Conservation (phyloP, 2,797 vertebrate species). For the Aulostomus chinensis region DNA sequence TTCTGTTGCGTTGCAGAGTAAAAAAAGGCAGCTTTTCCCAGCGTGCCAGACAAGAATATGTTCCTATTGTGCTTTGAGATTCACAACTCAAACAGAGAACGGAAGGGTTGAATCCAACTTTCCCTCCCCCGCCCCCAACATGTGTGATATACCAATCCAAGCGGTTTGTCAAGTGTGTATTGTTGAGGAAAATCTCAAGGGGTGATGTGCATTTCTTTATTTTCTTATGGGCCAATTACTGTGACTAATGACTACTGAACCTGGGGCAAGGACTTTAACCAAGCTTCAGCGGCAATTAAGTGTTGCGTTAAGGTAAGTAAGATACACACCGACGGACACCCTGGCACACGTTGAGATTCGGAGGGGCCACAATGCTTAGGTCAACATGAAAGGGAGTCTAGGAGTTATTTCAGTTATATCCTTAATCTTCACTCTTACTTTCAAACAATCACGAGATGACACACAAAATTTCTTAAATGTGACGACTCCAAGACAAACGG, state of each 20-base stretch:
- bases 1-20: no score
- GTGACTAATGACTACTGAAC: constrained; percentile 50
- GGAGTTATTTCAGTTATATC: no score
- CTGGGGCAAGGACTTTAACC: constrained; percentile 29
- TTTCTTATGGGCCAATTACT: constrained; percentile 60
- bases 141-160: constrained; percentile 28
- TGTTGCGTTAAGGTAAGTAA: constrained; percentile 8
- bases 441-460: no score
- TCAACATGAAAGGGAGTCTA: not conserved
- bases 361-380: not conserved
- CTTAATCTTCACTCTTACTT: no score
- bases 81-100: not conserved
- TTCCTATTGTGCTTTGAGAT: constrained; percentile 4
- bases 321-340: constrained; percentile 9
- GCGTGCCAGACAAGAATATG: constrained; percentile 1
- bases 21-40: no score
- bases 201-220: constrained; percentile 50
- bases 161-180: constrained; percentile 31
- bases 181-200: constrained; percentile 24
- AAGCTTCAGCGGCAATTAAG: constrained; percentile 62
- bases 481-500: no score
- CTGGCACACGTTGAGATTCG: no score
- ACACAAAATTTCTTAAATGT: no score
- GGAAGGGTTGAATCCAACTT: constrained; percentile 21
- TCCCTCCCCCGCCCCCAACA: no score